These are phyloP conservation scores for Leptoclinus maculatus DNA, from an alignment of 2,797 vertebrate genomes.

Conservation along the genomic window DNA sequence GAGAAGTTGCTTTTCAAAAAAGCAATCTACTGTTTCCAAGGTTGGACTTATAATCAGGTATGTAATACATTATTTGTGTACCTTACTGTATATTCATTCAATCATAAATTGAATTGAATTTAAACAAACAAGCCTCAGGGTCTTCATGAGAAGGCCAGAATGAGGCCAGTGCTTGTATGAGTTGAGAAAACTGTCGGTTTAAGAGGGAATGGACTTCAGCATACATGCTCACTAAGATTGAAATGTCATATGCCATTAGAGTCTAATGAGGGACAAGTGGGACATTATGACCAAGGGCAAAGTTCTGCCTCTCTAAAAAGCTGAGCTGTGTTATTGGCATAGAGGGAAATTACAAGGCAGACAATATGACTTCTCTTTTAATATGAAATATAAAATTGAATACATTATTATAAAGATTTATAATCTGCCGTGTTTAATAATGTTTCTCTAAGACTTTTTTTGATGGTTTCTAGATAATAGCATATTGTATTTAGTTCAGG, in stretches of 20 bases:
- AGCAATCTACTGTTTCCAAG: neutral
- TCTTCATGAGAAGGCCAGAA: neutral
- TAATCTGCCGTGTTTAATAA: neutral
- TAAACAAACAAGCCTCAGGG: neutral
- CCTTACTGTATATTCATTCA: neutral
- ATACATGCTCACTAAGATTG: conserved; percentile 22
- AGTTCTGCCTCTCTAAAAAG: conserved; percentile 59
- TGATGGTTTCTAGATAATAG: neutral
- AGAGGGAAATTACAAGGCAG: conserved; percentile 46
- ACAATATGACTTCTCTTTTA: conserved; percentile 15
- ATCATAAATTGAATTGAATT: neutral
- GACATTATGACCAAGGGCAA: conserved; percentile 55
- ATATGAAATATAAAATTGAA: neutral
- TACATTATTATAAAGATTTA: neutral
- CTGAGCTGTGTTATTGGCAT: conserved; percentile 29
- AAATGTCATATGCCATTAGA: conserved; percentile 66
- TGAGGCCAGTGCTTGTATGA: neutral
- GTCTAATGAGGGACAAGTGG: conserved; percentile 64
- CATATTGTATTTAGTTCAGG: neutral
- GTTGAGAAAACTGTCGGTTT: conserved; percentile 5
- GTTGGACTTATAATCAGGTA: neutral
- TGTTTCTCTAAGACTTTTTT: neutral
- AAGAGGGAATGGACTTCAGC: conserved; percentile 16
- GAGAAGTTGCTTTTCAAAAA: conserved; percentile 1
- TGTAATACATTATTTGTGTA: neutral